Evolutionary conservation across 2,797 vertebrate genomes (phyloP).

Genomic region (Crenuchus spilurus): DNA sequence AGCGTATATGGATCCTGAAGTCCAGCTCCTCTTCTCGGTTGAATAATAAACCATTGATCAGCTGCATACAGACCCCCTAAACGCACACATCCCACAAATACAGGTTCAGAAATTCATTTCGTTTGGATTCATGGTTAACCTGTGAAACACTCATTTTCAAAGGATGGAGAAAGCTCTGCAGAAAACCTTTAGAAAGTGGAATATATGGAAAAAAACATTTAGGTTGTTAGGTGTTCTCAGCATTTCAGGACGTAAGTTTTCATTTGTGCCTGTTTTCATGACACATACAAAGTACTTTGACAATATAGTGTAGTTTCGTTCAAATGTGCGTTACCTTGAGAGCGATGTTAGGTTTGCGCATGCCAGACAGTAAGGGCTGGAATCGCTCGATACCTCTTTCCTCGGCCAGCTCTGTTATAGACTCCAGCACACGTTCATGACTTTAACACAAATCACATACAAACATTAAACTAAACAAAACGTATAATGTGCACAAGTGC

Average conservation of each 20-base stretch:
- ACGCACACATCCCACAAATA: constrained; percentile 17
- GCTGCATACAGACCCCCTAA: constrained; percentile 84
- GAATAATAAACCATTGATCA: constrained; percentile 92
- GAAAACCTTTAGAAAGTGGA: too few relatives aligned
- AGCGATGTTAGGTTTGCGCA: constrained; percentile 76
- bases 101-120: too few relatives aligned
- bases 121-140: too few relatives aligned
- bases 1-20: constrained; percentile 92
- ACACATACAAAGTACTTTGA: not conserved
- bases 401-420: constrained; percentile 88
- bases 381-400: constrained; percentile 86
- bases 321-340: constrained; percentile 77
- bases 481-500: not conserved
- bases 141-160: too few relatives aligned
- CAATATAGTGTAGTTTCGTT: not conserved
- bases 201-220: too few relatives aligned
- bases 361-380: constrained; percentile 85
- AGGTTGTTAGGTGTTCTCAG: too few relatives aligned
- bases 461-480: not conserved
- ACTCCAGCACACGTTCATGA: constrained; percentile 89
- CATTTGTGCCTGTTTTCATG: too few relatives aligned
- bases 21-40: constrained; percentile 89
- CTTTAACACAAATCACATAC: constrained; percentile 64
- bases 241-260: too few relatives aligned
- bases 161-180: too few relatives aligned